These are phyloP conservation scores for Turnix velox DNA, from an alignment of 2,113 vertebrate genomes.

Conservation along the genomic window DNA sequence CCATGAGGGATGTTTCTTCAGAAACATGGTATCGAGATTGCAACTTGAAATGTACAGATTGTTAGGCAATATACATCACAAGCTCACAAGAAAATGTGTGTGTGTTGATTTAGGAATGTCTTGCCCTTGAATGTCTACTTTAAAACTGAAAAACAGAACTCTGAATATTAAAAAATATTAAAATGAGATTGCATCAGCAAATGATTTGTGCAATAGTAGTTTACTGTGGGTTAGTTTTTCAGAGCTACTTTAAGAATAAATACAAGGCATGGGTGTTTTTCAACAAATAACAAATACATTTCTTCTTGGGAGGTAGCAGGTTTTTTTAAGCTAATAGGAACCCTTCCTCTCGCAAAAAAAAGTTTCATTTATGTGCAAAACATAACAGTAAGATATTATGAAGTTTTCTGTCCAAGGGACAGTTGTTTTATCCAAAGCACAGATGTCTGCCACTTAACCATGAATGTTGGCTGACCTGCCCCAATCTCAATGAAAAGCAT, in stretches of 20 bases:
- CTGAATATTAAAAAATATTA: not conserved
- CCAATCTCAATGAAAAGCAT: not conserved
- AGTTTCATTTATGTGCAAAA: not conserved
- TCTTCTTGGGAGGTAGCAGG: not conserved
- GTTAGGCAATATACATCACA: not conserved
- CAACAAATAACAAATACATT: not conserved
- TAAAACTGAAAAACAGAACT: not conserved
- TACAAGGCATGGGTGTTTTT: not conserved
- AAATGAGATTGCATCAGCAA: too few species aligned
- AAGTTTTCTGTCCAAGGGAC: not conserved
- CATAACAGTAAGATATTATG: not conserved
- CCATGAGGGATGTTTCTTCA: not conserved
- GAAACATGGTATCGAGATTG: not conserved
- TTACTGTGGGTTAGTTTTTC: not conserved
- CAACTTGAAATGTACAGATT: not conserved
- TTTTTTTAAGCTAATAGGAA: not conserved
- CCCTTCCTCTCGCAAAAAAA: not conserved
- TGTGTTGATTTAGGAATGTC: not conserved
- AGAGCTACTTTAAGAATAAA: not conserved
- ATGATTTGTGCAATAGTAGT: not conserved
- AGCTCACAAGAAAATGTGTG: not conserved
- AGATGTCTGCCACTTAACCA: constrained; percentile 47
- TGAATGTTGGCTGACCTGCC: constrained; percentile 20
- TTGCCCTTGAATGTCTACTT: not conserved
- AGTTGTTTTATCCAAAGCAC: constrained; percentile 20